Conservation (phyloP, 2,113 vertebrate species). For the Climacteris rufus region DNA sequence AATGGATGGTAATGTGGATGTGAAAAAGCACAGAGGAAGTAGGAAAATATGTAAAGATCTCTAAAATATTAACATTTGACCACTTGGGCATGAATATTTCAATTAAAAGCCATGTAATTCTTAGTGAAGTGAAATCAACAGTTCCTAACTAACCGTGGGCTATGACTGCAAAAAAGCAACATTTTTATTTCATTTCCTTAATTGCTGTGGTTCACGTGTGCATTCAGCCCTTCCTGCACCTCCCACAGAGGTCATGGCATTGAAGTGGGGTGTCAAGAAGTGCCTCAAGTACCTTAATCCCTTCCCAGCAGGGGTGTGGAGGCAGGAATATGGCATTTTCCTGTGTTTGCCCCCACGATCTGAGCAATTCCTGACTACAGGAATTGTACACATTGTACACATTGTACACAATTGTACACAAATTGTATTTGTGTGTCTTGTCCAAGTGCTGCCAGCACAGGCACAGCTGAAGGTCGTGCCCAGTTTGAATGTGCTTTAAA, state of each 20-base stretch:
- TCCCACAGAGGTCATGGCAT: rapidly evolving
- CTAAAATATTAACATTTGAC: neutral
- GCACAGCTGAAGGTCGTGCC: neutral
- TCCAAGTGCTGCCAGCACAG: neutral
- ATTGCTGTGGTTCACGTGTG: neutral
- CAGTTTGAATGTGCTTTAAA: neutral
- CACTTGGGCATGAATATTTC: neutral
- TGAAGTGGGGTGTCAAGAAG: neutral
- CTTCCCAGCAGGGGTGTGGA: neutral
- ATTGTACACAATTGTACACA: too few relatives aligned
- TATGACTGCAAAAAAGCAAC: neutral
- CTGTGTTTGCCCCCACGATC: rapidly evolving
- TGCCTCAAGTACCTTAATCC: neutral
- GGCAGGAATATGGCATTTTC: rapidly evolving
- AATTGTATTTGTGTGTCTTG: too few relatives aligned
- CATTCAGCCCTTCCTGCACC: neutral
- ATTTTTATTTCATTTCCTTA: neutral
- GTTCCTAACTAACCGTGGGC: neutral
- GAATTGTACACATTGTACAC: too few relatives aligned
- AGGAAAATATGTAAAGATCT: neutral
- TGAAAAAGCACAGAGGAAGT: neutral
- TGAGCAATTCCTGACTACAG: too few relatives aligned
- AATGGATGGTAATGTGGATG: neutral
- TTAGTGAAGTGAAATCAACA: neutral
- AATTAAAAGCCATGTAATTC: neutral